phyloP scores from a whole-genome alignment of 2,113 vertebrate species.

The Catagonus wagneri region DNA sequence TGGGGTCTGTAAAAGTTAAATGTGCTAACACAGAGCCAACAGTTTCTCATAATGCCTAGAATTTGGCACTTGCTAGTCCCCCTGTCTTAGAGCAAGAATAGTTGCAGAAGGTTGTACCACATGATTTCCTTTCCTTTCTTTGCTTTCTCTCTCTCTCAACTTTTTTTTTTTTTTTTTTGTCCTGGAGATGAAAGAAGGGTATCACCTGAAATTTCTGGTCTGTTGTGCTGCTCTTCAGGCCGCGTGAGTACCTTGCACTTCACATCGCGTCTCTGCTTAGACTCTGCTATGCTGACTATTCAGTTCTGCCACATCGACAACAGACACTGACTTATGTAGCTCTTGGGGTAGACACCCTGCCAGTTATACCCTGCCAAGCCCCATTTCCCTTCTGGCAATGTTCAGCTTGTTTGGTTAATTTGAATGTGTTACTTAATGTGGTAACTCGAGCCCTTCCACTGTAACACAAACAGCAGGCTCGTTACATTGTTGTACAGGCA shows the following conservation, averaged over 20 bases:
- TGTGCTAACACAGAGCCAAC: background rate
- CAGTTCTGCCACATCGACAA: background rate
- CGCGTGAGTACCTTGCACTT: background rate
- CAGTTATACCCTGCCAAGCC: background rate
- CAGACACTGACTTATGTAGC: background rate
- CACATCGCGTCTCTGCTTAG: background rate
- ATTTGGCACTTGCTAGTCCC: background rate
- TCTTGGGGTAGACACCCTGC: background rate
- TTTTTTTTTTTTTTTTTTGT: too few species aligned
- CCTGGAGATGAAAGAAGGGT: background rate
- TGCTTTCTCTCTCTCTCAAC: too few species aligned
- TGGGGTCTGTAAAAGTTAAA: background rate
- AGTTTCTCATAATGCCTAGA: background rate
- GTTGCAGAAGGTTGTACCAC: background rate
- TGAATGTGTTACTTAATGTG: background rate
- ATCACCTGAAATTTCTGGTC: background rate
- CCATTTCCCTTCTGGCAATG: background rate
- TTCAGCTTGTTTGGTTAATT: background rate
- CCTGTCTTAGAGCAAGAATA: background rate
- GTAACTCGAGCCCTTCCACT: background rate
- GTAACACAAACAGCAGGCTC: background rate
- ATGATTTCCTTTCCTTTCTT: background rate
- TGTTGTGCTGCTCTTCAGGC: background rate
- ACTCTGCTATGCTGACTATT: background rate
- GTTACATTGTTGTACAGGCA: background rate